Conservation (phyloP, 2,888 invertebrate genomes). For the Cylloceria caligata region DNA sequence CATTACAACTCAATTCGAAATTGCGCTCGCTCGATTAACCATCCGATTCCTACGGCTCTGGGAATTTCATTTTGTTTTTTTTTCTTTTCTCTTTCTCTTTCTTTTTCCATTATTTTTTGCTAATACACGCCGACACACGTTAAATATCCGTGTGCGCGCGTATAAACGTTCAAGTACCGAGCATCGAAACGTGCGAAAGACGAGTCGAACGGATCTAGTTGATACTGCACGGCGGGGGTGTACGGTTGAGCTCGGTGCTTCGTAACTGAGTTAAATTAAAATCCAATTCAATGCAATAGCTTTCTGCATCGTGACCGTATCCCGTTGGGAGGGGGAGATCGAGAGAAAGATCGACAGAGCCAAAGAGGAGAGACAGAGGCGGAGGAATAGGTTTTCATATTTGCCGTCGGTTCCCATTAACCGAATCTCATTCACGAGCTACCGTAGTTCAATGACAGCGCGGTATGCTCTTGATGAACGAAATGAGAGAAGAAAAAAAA, state of each 20-base stretch:
- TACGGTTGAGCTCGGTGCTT: constrained; percentile 8
- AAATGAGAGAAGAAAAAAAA: constrained; percentile 26
- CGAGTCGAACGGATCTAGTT: constrained; percentile 2
- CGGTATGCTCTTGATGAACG: constrained; percentile 38
- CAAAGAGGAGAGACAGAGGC: constrained; percentile 6
- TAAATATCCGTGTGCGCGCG: background rate
- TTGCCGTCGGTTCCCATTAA: constrained; percentile 61
- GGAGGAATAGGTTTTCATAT: constrained; percentile 68
- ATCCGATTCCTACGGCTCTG: background rate
- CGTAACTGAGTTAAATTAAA: constrained; percentile 68
- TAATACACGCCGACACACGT: background rate
- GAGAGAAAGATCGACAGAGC: constrained; percentile 1
- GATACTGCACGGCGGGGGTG: constrained; percentile 3
- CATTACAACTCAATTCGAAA: constrained; percentile 36
- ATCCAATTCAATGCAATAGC: constrained; percentile 68
- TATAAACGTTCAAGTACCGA: background rate
- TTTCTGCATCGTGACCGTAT: constrained; percentile 46
- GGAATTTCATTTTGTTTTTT: constrained; percentile 18
- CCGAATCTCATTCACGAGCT: constrained; percentile 52
- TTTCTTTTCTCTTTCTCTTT: constrained; percentile 4
- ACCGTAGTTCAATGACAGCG: constrained; percentile 42
- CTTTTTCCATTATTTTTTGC: no score
- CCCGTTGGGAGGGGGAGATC: background rate
- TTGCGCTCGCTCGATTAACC: constrained; percentile 1
- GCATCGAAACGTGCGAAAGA: background rate